phyloP scores from a whole-genome alignment of 2,113 vertebrate genomes.

The Cathartes aura region DNA sequence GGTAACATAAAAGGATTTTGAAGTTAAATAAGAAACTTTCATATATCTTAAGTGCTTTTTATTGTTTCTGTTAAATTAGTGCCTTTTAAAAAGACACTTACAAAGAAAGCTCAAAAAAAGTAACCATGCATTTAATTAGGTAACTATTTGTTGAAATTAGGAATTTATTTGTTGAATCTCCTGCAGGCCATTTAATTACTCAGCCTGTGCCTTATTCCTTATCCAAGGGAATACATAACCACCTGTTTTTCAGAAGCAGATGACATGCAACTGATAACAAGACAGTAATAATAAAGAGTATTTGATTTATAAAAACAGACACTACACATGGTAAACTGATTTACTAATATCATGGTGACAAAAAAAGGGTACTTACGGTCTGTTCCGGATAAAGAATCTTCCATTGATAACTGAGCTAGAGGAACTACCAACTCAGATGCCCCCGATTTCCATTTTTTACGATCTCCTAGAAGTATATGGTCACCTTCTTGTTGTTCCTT shows the following conservation, averaged over 20 bases:
- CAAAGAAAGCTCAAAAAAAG: background rate
- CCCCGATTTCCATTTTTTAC: constrained; percentile 90
- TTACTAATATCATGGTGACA: background rate
- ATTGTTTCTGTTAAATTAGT: background rate
- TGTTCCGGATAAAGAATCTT: constrained; percentile 79
- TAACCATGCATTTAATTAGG: background rate
- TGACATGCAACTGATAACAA: background rate
- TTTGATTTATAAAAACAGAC: background rate
- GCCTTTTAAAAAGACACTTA: background rate
- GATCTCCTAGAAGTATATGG: constrained; percentile 75
- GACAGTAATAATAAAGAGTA: background rate
- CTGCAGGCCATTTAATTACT: background rate
- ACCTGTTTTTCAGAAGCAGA: background rate
- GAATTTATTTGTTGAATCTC: background rate
- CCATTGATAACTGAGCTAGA: constrained; percentile 81
- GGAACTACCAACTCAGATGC: constrained; percentile 80
- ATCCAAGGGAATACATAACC: background rate
- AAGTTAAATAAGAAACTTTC: background rate
- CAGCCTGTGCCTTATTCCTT: background rate
- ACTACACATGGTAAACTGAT: background rate
- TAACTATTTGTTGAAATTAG: background rate
- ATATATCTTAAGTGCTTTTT: background rate
- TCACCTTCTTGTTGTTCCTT: constrained; percentile 70
- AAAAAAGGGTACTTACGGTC: constrained; percentile 72
- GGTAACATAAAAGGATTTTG: background rate